These are phyloP conservation scores for Drosophila melanocephala DNA, from an alignment of 2,888 invertebrate species.

Conservation along the genomic window DNA sequence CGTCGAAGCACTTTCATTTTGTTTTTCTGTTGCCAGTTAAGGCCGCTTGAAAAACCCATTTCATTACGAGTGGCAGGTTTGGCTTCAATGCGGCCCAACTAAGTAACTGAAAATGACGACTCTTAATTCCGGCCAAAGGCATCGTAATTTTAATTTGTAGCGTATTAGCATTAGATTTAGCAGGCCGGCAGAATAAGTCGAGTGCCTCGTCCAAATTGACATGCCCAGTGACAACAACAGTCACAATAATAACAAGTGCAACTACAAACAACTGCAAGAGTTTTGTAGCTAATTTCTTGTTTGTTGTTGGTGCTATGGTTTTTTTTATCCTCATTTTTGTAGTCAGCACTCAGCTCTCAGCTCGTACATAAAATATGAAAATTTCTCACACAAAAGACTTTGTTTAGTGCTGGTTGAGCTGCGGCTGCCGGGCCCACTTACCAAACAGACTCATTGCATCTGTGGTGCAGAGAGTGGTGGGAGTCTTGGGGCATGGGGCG, in stretches of 20 bases:
- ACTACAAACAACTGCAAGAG: constrained; percentile 43
- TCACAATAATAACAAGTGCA: background rate
- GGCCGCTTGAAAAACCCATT: constrained; percentile 55
- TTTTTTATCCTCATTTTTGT: constrained; percentile 10
- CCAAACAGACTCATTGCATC: constrained; percentile 46
- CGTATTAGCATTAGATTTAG: constrained; percentile 67
- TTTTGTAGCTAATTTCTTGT: constrained; percentile 32
- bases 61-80: constrained; percentile 55
- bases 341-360: constrained; percentile 31
- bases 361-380: constrained; percentile 76
- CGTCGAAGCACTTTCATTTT: constrained; percentile 56
- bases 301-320: constrained; percentile 8
- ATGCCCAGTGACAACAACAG: constrained; percentile 24
- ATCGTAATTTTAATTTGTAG: constrained; percentile 72
- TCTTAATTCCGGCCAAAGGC: constrained; percentile 58
- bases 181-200: constrained; percentile 29
- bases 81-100: constrained; percentile 49
- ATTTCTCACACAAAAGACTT: constrained; percentile 72
- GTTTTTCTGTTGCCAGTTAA: constrained; percentile 19
- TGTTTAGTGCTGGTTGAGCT: constrained; percentile 68
- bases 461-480: constrained; percentile 13
- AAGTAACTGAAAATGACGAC: constrained; percentile 43
- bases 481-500: constrained; percentile 9
- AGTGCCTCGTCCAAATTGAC: constrained; percentile 53
- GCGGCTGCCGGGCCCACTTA: constrained; percentile 57